phyloP scores from a whole-genome alignment of 2,113 vertebrate species.

The Saimiri boliviensis region DNA sequence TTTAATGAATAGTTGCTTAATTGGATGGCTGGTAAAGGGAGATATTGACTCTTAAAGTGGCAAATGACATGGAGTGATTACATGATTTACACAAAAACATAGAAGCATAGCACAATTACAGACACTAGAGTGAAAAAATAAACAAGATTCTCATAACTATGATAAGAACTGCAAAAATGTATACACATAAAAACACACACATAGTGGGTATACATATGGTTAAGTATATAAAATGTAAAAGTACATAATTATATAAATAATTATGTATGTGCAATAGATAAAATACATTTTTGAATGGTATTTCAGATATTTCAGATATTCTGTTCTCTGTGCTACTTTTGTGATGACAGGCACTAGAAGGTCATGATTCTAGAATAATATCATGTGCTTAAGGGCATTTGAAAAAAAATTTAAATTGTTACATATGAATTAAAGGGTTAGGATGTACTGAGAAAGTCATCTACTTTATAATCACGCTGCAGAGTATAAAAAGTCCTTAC shows the following conservation, averaged over 20 bases:
- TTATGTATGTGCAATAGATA: not conserved
- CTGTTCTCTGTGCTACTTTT: not conserved
- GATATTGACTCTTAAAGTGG: not conserved
- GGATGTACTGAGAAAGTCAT: slow-evolving; percentile 43
- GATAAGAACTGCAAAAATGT: not conserved
- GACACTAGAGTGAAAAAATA: not conserved
- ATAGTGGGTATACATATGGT: not conserved
- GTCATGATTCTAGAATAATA: not conserved
- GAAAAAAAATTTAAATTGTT: slow-evolving; percentile 54
- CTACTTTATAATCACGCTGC: slow-evolving; percentile 14
- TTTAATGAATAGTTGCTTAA: not conserved
- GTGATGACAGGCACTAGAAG: not conserved
- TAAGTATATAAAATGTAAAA: not conserved
- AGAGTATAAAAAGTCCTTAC: slow-evolving; percentile 34
- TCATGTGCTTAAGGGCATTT: slow-evolving; percentile 42
- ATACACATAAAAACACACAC: not conserved
- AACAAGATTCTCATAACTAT: not conserved
- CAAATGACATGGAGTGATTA: not conserved
- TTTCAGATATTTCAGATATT: not conserved
- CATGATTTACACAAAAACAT: not conserved
- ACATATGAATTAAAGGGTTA: slow-evolving; percentile 46
- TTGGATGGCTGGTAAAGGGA: not conserved
- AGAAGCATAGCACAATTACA: not conserved
- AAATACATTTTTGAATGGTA: not conserved
- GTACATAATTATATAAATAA: not conserved